Conservation (phyloP, 2,797 vertebrate species). For the Sebastolobus alascanus region DNA sequence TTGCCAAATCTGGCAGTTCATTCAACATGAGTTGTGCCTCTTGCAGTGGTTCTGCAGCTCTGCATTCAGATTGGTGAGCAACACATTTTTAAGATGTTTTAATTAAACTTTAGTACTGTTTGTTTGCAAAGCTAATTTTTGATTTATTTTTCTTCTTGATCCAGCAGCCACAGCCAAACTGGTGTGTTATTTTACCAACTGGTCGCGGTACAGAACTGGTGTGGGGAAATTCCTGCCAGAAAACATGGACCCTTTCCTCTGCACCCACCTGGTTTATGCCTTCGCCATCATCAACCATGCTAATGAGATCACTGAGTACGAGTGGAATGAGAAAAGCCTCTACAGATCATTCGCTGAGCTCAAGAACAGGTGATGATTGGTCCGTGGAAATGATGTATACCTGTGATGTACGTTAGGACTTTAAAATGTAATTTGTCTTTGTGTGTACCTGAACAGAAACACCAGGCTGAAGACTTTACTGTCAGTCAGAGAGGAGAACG, state of each 20-base stretch:
- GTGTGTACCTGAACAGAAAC: conserved; percentile 70
- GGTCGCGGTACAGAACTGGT: conserved; percentile 80
- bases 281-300: conserved; percentile 79
- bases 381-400: background rate
- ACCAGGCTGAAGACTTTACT: conserved; percentile 84
- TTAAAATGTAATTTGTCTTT: background rate
- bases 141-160: background rate
- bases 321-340: conserved; percentile 76
- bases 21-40: background rate
- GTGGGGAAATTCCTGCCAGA: conserved; percentile 73
- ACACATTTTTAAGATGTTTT: background rate
- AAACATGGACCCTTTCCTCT: conserved; percentile 84
- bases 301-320: conserved; percentile 74
- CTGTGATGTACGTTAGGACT: background rate
- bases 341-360: conserved; percentile 81
- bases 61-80: conserved; percentile 69
- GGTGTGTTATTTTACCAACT: conserved; percentile 86
- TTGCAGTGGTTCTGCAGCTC: conserved; percentile 53
- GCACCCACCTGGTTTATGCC: conserved; percentile 87
- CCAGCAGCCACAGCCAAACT: conserved; percentile 82
- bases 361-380: conserved; percentile 70
- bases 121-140: background rate
- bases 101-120: background rate
- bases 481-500: conserved; percentile 83
- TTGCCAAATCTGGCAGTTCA: background rate